Evolutionary conservation across 2,113 vertebrate genomes (phyloP).

Genomic region (Cheirogaleus medius): DNA sequence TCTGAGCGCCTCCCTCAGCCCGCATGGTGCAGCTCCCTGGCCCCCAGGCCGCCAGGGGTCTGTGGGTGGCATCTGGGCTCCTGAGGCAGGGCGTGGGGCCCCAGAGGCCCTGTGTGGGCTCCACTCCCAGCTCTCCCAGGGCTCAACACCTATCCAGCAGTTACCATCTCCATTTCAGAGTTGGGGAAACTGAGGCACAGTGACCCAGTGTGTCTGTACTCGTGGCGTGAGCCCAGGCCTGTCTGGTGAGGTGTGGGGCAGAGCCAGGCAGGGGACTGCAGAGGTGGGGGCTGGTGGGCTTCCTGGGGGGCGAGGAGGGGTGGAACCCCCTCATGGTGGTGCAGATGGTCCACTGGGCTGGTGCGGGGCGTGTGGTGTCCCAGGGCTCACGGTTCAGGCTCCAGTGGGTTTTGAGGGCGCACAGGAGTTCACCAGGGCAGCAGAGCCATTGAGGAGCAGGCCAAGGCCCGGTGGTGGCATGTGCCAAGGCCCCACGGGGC

Average conservation of each 20-base stretch:
- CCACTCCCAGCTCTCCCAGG: neutral
- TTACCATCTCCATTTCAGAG: neutral
- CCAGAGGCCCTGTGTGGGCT: neutral
- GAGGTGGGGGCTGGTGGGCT: neutral
- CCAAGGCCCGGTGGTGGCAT: neutral
- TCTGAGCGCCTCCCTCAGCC: neutral
- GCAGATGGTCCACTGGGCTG: neutral
- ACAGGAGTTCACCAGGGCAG: neutral
- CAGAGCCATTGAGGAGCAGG: neutral
- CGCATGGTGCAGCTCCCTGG: neutral
- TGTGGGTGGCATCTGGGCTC: neutral
- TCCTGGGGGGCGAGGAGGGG: neutral
- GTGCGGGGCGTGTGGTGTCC: neutral
- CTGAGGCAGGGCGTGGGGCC: no score
- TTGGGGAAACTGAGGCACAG: neutral
- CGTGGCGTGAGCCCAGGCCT: neutral
- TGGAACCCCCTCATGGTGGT: neutral
- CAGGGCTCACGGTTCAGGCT: neutral
- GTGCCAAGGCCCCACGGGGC: neutral
- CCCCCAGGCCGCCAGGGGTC: neutral
- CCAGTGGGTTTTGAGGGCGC: neutral
- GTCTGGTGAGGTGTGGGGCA: neutral
- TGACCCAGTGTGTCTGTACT: neutral
- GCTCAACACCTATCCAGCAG: neutral
- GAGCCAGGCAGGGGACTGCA: neutral